These are phyloP conservation scores for Leptodactylus fallax DNA, from an alignment of 2,797 vertebrate species.

Conservation along the genomic window DNA sequence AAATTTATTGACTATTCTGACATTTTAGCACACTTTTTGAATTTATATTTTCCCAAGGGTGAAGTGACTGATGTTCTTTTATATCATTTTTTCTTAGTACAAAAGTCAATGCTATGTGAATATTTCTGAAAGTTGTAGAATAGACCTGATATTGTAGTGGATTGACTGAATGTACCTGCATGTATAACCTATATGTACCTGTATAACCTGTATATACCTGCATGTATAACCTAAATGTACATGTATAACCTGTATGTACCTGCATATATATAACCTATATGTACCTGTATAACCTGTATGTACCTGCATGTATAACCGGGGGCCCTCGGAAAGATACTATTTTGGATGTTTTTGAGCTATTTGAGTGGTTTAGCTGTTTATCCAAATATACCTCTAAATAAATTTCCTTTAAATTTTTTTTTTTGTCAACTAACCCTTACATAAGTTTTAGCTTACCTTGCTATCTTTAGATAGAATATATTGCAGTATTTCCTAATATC, in stretches of 20 bases:
- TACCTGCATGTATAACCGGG: too few relatives aligned
- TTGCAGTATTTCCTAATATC: constrained; percentile 11
- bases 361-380: neutral
- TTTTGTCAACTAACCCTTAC: too few relatives aligned
- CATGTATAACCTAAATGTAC: too few relatives aligned
- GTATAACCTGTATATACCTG: too few relatives aligned
- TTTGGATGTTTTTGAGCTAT: neutral
- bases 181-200: too few relatives aligned
- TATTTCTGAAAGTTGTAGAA: neutral
- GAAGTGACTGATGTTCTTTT: neutral
- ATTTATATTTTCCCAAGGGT: neutral
- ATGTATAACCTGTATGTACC: neutral
- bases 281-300: too few relatives aligned
- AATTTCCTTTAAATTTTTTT: too few relatives aligned
- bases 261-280: too few relatives aligned
- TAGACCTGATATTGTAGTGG: neutral
- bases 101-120: neutral
- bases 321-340: neutral
- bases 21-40: neutral
- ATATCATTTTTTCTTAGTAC: neutral
- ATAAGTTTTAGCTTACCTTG: neutral
- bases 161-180: neutral
- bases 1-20: neutral
- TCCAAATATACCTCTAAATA: too few relatives aligned
- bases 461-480: neutral